Percentiles rank a stretch among this genome's conserved stretches.
phyloP scores from a whole-genome alignment of 2,888 invertebrate genomes.

The Aleiodes leptofemur region DNA sequence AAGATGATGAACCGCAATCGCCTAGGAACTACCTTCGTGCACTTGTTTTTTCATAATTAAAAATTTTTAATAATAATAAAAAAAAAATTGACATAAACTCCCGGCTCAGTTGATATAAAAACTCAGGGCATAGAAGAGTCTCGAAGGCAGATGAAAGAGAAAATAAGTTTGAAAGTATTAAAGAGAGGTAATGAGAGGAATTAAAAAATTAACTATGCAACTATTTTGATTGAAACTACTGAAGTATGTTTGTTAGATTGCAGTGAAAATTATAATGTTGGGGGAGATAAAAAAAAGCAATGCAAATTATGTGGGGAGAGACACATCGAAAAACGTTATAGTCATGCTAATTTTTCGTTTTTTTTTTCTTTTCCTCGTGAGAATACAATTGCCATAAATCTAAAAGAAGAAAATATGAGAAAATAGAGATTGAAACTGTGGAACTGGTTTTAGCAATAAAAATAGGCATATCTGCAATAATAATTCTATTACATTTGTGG shows the following conservation, averaged over 20 bases:
- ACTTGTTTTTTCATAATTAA: constrained; percentile 54
- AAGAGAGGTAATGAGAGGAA: constrained; percentile 13
- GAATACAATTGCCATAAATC: constrained; percentile 1
- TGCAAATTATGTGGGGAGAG: neutral
- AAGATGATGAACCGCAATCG: constrained; percentile 36
- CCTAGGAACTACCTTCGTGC: constrained; percentile 65
- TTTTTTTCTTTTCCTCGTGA: neutral
- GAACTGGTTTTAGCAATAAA: constrained; percentile 12
- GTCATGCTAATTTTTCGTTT: constrained; percentile 2
- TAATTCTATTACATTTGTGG: constrained; percentile 27
- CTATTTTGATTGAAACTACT: constrained; percentile 35
- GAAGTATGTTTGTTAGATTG: constrained; percentile 20
- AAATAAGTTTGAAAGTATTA: constrained; percentile 43
- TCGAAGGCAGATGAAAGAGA: neutral
- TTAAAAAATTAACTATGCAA: constrained; percentile 30
- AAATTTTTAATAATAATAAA: constrained; percentile 3
- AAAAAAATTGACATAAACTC: constrained; percentile 33
- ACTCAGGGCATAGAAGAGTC: constrained; percentile 24
- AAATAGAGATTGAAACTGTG: constrained; percentile 17
- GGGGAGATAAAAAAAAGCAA: neutral
- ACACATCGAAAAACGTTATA: constrained; percentile 39
- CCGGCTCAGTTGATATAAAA: neutral
- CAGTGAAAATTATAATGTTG: neutral
- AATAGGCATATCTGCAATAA: constrained; percentile 27
- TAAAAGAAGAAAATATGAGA: neutral